Percentiles rank a stretch among this genome's conserved stretches.
phyloP scores from a whole-genome alignment of 2,888 invertebrate species.

The Orchestes rusci region DNA sequence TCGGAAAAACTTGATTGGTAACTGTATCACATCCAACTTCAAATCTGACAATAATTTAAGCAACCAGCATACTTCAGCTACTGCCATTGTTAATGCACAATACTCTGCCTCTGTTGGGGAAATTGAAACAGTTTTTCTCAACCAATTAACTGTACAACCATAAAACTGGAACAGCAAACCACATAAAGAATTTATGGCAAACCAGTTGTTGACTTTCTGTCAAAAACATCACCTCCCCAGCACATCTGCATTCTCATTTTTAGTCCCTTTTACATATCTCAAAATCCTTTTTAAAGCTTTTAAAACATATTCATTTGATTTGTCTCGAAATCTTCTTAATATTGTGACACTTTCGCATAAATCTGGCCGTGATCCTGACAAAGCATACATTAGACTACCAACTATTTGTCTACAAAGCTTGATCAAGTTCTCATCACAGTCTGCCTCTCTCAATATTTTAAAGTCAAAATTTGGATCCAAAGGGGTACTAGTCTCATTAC shows the following conservation, averaged over 20 bases:
- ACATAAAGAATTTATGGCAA: too few species aligned
- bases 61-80: not conserved
- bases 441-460: constrained; percentile 13
- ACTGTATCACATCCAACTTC: not conserved
- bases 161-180: not conserved
- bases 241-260: constrained; percentile 3
- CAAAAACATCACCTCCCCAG: constrained; percentile 3
- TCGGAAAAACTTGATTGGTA: not conserved
- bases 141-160: not conserved
- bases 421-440: constrained; percentile 25
- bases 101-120: not conserved
- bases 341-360: too few species aligned
- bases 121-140: not conserved
- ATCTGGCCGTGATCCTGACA: constrained; percentile 22
- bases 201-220: constrained; percentile 5
- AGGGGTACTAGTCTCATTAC: constrained; percentile 3
- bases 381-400: constrained; percentile 25
- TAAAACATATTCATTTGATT: constrained; percentile 15
- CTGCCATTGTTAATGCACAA: not conserved
- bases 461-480: constrained; percentile 21
- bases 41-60: not conserved
- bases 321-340: constrained; percentile 7
- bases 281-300: constrained; percentile 20
- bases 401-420: constrained; percentile 17
- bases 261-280: constrained; percentile 19